These are phyloP conservation scores for Ctenoplectra terminalis DNA, from an alignment of 1,140 invertebrate genomes.

Conservation along the genomic window DNA sequence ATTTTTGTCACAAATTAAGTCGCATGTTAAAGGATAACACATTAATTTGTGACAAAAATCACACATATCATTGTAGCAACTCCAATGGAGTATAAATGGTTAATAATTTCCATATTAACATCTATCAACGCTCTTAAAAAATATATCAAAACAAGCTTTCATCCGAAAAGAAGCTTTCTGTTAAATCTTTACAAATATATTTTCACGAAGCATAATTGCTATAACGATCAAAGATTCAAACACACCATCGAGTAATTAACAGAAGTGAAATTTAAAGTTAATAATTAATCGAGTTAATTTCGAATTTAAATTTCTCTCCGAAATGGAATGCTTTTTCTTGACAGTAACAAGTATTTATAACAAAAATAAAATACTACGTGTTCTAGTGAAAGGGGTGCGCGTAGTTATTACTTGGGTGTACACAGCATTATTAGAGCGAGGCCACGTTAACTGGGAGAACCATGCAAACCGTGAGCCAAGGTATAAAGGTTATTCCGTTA, in stretches of 20 bases:
- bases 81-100: too few species aligned
- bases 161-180: too few species aligned
- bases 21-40: too few species aligned
- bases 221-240: background rate
- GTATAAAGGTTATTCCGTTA: background rate
- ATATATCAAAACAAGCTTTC: too few species aligned
- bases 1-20: too few species aligned
- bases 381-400: background rate
- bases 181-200: background rate
- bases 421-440: background rate
- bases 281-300: background rate
- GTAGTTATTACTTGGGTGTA: background rate
- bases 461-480: background rate
- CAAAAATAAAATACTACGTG: background rate
- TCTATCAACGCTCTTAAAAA: too few species aligned
- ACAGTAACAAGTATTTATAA: background rate
- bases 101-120: too few species aligned
- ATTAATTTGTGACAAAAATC: too few species aligned
- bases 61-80: too few species aligned
- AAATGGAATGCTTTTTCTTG: background rate
- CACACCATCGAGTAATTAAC: background rate
- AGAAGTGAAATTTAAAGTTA: too few species aligned
- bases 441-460: background rate
- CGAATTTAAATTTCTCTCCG: background rate
- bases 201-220: background rate